phyloP scores from a whole-genome alignment of 2,888 invertebrate genomes.

The Antheraea yamamai region DNA sequence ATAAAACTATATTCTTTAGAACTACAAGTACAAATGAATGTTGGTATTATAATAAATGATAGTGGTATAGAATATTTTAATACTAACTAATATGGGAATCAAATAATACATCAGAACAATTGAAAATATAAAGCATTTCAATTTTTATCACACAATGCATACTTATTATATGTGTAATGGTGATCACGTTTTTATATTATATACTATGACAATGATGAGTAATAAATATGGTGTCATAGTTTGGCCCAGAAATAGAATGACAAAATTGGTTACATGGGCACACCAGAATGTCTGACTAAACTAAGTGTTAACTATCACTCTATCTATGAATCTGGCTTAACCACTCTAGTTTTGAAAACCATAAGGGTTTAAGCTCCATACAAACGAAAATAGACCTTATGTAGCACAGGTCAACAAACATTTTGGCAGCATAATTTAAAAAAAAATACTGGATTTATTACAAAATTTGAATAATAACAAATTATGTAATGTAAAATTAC shows the following conservation, averaged over 20 bases:
- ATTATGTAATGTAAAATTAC: too few relatives aligned
- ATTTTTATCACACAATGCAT: slow-evolving; percentile 11
- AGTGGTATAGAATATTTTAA: not conserved
- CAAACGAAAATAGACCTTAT: too few relatives aligned
- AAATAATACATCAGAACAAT: slow-evolving; percentile 6
- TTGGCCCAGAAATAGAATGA: not conserved
- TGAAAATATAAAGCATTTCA: not conserved
- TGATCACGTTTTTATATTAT: not conserved
- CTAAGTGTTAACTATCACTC: too few relatives aligned
- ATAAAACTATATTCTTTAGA: not conserved
- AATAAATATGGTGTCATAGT: slow-evolving; percentile 5
- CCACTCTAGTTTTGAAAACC: too few relatives aligned
- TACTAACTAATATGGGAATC: not conserved
- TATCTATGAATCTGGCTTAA: too few relatives aligned
- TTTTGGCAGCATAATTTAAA: too few relatives aligned
- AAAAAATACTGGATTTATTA: too few relatives aligned
- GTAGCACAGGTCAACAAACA: too few relatives aligned
- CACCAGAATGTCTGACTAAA: too few relatives aligned
- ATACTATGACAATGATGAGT: slow-evolving; percentile 7
- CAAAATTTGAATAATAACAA: too few relatives aligned
- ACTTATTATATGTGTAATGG: slow-evolving; percentile 1
- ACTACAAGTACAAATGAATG: not conserved
- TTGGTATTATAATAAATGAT: not conserved
- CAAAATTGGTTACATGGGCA: too few relatives aligned
- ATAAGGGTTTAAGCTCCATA: too few relatives aligned